phyloP scores from a whole-genome alignment of 2,113 vertebrate species.

The Sapajus apella region DNA sequence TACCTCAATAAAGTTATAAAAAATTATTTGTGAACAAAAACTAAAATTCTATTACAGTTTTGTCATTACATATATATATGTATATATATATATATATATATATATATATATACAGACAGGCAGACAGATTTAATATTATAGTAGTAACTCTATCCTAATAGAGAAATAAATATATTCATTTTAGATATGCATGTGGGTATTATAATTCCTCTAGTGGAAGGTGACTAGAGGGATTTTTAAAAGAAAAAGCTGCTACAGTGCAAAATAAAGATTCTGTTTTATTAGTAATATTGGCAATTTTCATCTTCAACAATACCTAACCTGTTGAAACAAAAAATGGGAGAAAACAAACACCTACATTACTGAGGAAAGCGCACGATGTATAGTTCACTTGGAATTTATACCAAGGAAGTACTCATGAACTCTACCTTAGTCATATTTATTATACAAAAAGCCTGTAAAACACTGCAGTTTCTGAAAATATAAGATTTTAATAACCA shows the following conservation, averaged over 20 bases:
- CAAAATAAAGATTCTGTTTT: neutral
- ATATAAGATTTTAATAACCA: neutral
- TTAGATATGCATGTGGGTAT: neutral
- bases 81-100: too few relatives aligned
- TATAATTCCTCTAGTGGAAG: neutral
- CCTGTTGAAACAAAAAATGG: neutral
- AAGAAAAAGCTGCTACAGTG: neutral
- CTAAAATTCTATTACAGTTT: neutral
- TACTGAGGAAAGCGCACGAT: neutral
- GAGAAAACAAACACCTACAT: neutral
- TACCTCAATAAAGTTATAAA: neutral
- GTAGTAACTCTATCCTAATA: neutral
- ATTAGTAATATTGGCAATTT: neutral
- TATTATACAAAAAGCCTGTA: neutral
- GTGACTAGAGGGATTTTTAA: neutral
- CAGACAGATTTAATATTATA: neutral
- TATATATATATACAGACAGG: fast-evolving
- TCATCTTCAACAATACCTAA: neutral
- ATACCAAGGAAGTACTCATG: neutral
- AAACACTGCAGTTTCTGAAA: neutral
- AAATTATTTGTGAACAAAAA: neutral
- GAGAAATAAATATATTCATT: neutral
- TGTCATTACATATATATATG: neutral
- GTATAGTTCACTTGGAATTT: neutral
- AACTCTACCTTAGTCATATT: neutral